phyloP scores from a whole-genome alignment of 2,888 invertebrate genomes.

The Phaonia tiefii region DNA sequence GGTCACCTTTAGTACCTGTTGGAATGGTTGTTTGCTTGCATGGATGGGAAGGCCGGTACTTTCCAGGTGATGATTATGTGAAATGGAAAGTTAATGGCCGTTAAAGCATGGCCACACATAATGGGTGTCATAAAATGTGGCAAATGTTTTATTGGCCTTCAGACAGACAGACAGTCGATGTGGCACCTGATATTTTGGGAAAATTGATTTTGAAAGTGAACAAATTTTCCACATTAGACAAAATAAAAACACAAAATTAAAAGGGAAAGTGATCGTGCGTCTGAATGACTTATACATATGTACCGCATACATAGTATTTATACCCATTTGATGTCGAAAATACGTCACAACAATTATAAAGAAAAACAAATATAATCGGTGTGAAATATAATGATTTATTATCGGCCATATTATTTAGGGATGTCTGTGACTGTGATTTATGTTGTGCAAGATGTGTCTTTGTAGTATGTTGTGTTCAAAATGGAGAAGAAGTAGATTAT shows the following conservation, averaged over 20 bases:
- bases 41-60: conserved; percentile 32
- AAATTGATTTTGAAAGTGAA: conserved; percentile 41
- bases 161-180: conserved; percentile 27
- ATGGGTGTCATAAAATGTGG: conserved; percentile 56
- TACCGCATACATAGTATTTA: neutral
- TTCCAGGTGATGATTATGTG: conserved; percentile 58
- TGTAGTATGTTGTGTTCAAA: neutral
- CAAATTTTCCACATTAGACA: conserved; percentile 38
- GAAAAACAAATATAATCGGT: conserved; percentile 11
- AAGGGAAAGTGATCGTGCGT: conserved; percentile 60
- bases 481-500: conserved; percentile 30
- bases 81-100: conserved; percentile 62
- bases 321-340: conserved; percentile 2
- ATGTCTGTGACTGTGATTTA: conserved; percentile 14
- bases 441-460: conserved; percentile 2
- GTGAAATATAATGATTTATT: conserved; percentile 61
- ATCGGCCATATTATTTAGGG: conserved; percentile 15
- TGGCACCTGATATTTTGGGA: conserved; percentile 52
- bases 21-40: conserved; percentile 37
- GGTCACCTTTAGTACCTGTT: conserved; percentile 54
- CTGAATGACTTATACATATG: conserved; percentile 20
- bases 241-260: conserved; percentile 31
- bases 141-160: conserved; percentile 56
- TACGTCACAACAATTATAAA: conserved; percentile 46
- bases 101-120: conserved; percentile 49